Percentiles rank a stretch among this genome's conserved stretches.
Evolutionary conservation across 2,113 vertebrate genomes (phyloP).

Genomic region (Pogonocichla stellata): DNA sequence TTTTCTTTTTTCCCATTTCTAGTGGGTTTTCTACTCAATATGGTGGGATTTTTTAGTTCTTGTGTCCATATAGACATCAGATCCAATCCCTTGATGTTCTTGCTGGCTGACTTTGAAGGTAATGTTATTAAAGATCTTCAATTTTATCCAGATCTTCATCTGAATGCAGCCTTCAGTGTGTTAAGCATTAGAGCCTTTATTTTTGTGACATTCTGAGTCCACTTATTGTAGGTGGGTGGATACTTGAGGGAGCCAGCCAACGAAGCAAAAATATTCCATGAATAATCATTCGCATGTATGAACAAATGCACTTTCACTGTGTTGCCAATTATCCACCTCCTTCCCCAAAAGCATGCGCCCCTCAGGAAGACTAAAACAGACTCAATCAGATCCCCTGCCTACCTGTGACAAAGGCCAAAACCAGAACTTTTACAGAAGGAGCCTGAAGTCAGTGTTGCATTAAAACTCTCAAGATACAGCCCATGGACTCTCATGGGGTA

Average conservation of each 20-base stretch:
- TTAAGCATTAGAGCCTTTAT: background rate
- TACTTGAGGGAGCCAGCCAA: background rate
- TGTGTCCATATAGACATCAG: background rate
- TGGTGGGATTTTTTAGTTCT: background rate
- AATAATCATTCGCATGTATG: background rate
- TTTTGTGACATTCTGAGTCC: background rate
- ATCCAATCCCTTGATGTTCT: background rate
- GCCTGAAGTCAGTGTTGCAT: background rate
- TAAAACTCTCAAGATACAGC: background rate
- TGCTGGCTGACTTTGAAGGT: background rate
- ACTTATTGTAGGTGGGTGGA: background rate
- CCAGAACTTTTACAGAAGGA: background rate
- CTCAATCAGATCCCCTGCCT: background rate
- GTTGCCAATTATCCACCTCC: background rate
- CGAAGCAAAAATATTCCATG: background rate
- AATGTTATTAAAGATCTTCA: background rate
- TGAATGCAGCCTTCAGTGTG: background rate
- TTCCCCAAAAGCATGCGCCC: background rate
- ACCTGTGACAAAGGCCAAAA: background rate
- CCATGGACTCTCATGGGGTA: background rate
- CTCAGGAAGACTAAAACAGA: background rate
- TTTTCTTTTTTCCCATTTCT: background rate
- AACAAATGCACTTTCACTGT: background rate
- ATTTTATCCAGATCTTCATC: background rate
- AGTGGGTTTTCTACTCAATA: background rate